Evolutionary conservation across 2,113 vertebrate genomes (phyloP), one percentile per base, ranked within the genome.

Genomic region (Pavo muticus): DNA sequence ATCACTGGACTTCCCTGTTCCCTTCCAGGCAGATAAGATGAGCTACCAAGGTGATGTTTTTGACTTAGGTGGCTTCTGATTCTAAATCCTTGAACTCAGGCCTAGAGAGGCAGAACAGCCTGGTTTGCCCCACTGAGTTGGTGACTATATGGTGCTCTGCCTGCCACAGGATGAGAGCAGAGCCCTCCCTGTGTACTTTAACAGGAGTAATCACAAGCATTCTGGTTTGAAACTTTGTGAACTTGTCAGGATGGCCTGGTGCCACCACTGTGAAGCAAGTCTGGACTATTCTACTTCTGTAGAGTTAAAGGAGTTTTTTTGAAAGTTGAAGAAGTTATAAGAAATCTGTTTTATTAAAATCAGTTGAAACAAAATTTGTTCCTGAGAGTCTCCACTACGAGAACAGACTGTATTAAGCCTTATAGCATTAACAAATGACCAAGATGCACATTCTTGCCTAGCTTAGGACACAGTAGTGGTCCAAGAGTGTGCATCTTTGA

Each of bases 271-370:
- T 8, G n/a, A 90, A 90, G 17, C 39, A 88, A 71, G 14, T 84
- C 30, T 71, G 88, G 30, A 60, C 39, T 94, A 63, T 94, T 88
- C 71, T 67, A 59, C 29, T 82, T 78, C 60, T 9, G 32, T 60
- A 67, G 6, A 75, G 44, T 90, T 94, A 88, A 94, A 91, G n/a
- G 76, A 82, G 56, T 8, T 93, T 78, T 95, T 82, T 48, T 0
- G 87, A 84, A 88, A 92, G 73, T 91, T 95, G 77, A 83, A 45
- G 54, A 83, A 45, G 54, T 81, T 94, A 40, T 87, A 94, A 90
- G 87, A 88, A 95, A 88, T 72, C 59, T 86, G 77, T 88, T 95
- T 90, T 94, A 95, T 94, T 97, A 95, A 96, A 96, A 90, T 76
- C 48, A 72, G 14, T 90, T 90, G 74, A 96, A 95, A 85, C 44